Base-by-base conservation (phyloP, 2,797 vertebrate species). In the Manis pentadactyla region DNA sequence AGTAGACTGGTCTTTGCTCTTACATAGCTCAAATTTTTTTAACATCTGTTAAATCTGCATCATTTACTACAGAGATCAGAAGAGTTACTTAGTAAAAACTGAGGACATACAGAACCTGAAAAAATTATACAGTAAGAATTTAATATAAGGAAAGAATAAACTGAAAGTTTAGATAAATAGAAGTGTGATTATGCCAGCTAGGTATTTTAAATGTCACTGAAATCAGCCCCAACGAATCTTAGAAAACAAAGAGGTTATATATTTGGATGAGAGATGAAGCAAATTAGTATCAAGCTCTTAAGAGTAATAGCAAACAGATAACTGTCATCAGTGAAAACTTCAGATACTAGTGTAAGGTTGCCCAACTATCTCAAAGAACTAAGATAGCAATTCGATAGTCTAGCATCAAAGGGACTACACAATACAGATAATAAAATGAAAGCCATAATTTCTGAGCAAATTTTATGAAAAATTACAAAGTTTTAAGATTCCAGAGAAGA, bases 171-270 rank as follows among this genome's bases (percentile, higher is more conserved):
- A 57, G 49, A 74, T 74, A 93, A 74, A 93, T 42, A 75, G 13
- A 94, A 92, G 14, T 88, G 0, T 69, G 89, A 94, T 66, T 63
- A 86, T 11, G 14, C 82, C 57, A 63, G 37, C 3, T 66, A 74
- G 87, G 14, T 93, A 87, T 66, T 95, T 93, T 79, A 95, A 92
- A 55, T 83, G 64, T 63, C 34, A 85, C 21, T 73, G 39, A 74
- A 92, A 94, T 61, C 37, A 93, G 61, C 8, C 11, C 15, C 37
- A 87, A 37, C 12, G 8, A 95, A 87, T 37, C 14, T 69, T 87
- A 73, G 57, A 87, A 86, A 88, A 79, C 10, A 83, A 88, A 81
- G 19, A 81, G 31, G 39, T 77, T 88, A 92, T 81, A 37, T 75
- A 92, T n/a, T 83, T 82, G 81, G 49, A 74, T 69, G 55, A 87